Conservation (phyloP, 2,797 vertebrate genomes). For the Rhadinocentrus ornatus region DNA sequence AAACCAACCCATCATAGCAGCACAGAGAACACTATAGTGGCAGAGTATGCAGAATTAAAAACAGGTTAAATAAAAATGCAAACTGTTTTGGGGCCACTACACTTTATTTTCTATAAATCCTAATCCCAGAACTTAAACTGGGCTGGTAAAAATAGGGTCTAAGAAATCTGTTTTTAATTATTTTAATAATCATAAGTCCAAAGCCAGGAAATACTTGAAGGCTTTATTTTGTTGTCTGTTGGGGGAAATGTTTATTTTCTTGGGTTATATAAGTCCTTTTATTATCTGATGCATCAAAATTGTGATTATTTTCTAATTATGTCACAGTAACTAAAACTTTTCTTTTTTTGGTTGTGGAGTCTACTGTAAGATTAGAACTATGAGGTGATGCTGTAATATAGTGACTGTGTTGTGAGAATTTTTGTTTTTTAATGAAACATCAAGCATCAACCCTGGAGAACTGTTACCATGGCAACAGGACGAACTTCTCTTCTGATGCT, state of each 20-base stretch:
- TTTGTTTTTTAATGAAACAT: slow-evolving; percentile 11
- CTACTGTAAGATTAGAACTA: slow-evolving; percentile 20
- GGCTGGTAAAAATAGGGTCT: no score
- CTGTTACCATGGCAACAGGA: slow-evolving; percentile 27
- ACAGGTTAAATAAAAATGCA: no score
- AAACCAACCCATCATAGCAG: no score
- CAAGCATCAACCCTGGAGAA: slow-evolving; percentile 37
- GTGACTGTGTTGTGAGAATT: slow-evolving; percentile 28
- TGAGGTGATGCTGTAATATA: slow-evolving; percentile 29
- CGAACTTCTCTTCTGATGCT: slow-evolving; percentile 1
- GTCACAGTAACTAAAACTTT: background rate
- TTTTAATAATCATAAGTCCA: slow-evolving; percentile 10
- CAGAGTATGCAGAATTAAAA: no score
- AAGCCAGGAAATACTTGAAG: slow-evolving; percentile 35
- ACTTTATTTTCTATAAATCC: no score
- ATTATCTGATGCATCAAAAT: slow-evolving; percentile 27
- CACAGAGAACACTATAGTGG: no score
- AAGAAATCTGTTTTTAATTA: no score
- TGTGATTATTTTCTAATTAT: slow-evolving; percentile 36
- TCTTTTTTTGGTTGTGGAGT: background rate
- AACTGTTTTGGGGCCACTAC: no score
- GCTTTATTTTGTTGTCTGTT: slow-evolving; percentile 4
- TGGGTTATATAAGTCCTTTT: slow-evolving; percentile 1
- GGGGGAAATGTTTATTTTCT: background rate
- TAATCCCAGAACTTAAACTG: no score